Evolutionary conservation across 1,140 invertebrate species (phyloP), one percentile per base, ranked within the genome.

Genomic region (Temnothorax curvispinosus): DNA sequence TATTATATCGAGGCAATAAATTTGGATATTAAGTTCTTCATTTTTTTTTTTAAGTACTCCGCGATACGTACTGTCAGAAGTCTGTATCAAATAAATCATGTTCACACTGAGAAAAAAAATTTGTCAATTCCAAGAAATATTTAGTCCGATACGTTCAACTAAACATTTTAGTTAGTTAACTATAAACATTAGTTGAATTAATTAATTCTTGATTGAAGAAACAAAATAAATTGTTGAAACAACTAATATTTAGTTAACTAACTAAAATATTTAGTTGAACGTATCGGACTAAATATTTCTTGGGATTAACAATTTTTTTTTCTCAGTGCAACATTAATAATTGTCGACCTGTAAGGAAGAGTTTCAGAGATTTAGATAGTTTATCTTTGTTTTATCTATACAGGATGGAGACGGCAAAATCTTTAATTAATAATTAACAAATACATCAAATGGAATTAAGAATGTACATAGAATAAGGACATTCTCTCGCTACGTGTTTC

Each of bases 1-100:
- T n/a, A 44, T 54, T 56, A 47, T 72, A 47, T 72, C 32, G 13
- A 72, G 18, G 15, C 18, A 47, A 82, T 72, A 72, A 74, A 27
- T 82, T 69, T 18, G 13, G 52, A 56, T 44, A 81, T 18, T 47
- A 72, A 56, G 13, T 41, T 58, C 11, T 47, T 18, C 15, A 58
- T 60, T 74, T 58, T n/a, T 74, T 58, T n/a, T 35, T 38, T n/a
- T n/a, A 1, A 58, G 4, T 41, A 32, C 32, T n/a, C 2, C 8
- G 3, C 32, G 3, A n/a, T n/a, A n/a, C 56, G 21, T 27, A 27
- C 27, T 35, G 5, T 47, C 7, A 4, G 9, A 56, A 60, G 47
- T 62, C 8, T 15, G 1, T n/a, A 64, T 47, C 41, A 4, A n/a
- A 27, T 41, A 27, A 77, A 27, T 18, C 11, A 18, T 8, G 3